Base-by-base conservation (phyloP, 2,888 invertebrate species). In the Cerceris ruficornis region DNA sequence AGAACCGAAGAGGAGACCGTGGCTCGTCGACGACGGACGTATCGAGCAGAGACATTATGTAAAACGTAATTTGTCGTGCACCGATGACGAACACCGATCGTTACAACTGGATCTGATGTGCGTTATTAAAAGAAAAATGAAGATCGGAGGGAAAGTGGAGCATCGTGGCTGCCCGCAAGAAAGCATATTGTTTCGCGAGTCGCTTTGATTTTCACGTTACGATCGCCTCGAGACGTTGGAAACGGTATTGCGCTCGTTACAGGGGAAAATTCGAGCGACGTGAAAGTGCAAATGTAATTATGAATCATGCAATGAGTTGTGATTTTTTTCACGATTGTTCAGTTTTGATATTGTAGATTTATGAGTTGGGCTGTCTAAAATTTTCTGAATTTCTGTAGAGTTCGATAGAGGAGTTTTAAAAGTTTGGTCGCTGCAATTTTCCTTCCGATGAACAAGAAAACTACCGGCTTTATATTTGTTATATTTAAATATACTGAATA, bases 71-170 rank as follows among this genome's bases (percentile, higher is more conserved):
- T 83, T 75, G 69, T 72, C 74, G 77, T 77, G 9, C 67, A 66
- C 50, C 70, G 49, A 52, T 50, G 14, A 61, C 60, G 46, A 61
- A 39, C 80, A 72, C 50, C 69, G 77, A 73, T 75, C 75, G 75
- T 84, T 81, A 80, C 67, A 80, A 72, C 75, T 62, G 73, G 71
- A 76, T 41, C 76, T 77, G 75, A 86, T 85, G 77, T 80, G 74
- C 82, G 85, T 82, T 80, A 86, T 86, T 82, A 77, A 82, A 83
- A 72, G 67, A 73, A 77, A 76, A 77, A 28, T 2, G 28, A 28
- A 81, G 82, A 83, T 76, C 69, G 78, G 75, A 69, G 85, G 82
- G 85, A 86, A 86, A 86, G 85, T 85, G 85, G 85, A 81, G 78
- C 85, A 76, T 46, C 66, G 71, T 77, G 80, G 70, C 79, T 73